phyloP scores from a whole-genome alignment of 2,888 invertebrate species.

The Apotomis capreana region DNA sequence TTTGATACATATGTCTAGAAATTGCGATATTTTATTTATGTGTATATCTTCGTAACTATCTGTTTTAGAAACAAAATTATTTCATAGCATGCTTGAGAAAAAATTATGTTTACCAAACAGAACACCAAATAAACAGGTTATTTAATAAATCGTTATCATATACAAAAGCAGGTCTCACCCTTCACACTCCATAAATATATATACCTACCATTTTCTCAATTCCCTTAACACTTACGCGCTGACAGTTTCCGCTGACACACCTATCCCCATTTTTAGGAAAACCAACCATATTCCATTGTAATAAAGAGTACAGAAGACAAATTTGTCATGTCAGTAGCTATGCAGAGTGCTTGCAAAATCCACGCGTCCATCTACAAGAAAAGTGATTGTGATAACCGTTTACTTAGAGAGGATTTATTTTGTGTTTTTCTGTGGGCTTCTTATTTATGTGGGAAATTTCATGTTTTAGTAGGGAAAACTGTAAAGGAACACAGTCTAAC shows the following conservation, averaged over 20 bases:
- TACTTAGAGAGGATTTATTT: slow-evolving; percentile 3
- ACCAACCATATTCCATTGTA: not conserved
- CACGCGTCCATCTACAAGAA: slow-evolving; percentile 26
- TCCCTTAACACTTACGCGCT: slow-evolving; percentile 32
- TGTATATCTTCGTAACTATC: no score
- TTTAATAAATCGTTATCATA: no score
- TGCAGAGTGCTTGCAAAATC: slow-evolving; percentile 28
- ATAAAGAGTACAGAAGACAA: slow-evolving; percentile 5
- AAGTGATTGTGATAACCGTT: slow-evolving; percentile 23
- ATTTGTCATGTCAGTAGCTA: slow-evolving; percentile 1
- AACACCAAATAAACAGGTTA: no score
- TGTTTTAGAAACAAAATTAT: no score
- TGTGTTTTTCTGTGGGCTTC: slow-evolving; percentile 2
- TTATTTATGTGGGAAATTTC: not conserved
- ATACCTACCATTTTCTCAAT: slow-evolving; percentile 21
- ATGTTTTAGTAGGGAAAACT: not conserved
- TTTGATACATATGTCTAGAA: no score
- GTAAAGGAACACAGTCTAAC: not conserved
- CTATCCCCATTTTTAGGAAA: slow-evolving; percentile 3
- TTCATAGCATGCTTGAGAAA: no score
- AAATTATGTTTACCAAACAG: not conserved
- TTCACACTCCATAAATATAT: not conserved
- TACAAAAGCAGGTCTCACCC: not conserved
- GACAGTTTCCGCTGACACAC: slow-evolving; percentile 17
- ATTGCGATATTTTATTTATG: no score